Conservation (phyloP, 1,140 invertebrate species). For the Frieseomelitta varia region DNA sequence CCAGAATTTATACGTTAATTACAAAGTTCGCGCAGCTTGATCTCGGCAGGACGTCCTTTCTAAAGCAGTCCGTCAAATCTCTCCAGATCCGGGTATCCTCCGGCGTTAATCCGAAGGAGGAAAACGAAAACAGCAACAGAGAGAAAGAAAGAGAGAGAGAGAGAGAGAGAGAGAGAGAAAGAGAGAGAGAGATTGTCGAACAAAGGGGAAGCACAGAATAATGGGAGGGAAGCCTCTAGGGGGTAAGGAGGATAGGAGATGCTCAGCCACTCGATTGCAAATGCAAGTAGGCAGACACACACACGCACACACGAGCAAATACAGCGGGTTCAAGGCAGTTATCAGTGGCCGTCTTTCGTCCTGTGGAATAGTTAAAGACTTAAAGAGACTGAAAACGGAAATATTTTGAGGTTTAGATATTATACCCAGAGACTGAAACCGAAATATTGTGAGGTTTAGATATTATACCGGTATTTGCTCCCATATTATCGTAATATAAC, state of each 20-base stretch:
- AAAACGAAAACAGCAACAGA: not conserved
- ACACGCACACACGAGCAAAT: constrained; percentile 3
- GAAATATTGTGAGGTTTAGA: no score
- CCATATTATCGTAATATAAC: no score
- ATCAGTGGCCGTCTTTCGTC: constrained; percentile 56
- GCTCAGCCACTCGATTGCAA: constrained; percentile 19
- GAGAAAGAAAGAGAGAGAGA: no score
- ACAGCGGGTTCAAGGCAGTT: constrained; percentile 48
- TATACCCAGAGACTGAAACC: no score
- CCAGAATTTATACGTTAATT: not conserved
- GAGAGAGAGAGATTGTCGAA: not conserved
- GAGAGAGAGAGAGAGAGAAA: no score
- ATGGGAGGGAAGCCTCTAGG: not conserved
- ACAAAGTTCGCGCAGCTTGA: not conserved
- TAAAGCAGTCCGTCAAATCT: constrained; percentile 1
- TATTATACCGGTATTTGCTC: no score
- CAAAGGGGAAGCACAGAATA: not conserved
- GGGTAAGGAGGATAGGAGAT: constrained; percentile 41
- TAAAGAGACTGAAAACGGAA: no score
- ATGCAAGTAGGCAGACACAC: constrained; percentile 46
- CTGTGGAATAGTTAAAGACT: constrained; percentile 42
- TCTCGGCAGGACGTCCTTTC: not conserved
- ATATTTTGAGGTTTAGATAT: no score
- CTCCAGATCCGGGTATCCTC: not conserved
- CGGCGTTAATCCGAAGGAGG: not conserved